phyloP scores from a whole-genome alignment of 2,797 vertebrate genomes.

The Tadarida brasiliensis region DNA sequence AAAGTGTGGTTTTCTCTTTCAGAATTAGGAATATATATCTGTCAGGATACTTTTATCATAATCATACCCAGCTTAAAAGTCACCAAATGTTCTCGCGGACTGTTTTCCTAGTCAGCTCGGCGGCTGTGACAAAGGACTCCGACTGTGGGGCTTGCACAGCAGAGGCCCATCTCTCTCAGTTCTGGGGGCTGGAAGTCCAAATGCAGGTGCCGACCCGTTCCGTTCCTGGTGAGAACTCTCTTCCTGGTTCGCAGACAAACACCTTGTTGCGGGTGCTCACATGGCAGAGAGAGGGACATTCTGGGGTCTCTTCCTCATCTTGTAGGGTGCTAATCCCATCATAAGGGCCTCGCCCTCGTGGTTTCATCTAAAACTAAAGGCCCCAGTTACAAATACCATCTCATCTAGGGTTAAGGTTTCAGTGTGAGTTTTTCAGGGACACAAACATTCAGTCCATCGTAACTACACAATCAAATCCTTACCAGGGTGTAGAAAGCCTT shows the following conservation, averaged over 20 bases:
- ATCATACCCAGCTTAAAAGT: background rate
- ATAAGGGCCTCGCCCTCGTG: fast-evolving
- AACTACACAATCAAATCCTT: background rate
- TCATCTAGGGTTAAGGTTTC: background rate
- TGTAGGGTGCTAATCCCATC: too few relatives aligned
- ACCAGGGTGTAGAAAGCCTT: background rate
- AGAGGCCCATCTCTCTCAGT: background rate
- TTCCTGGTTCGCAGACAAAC: too few relatives aligned
- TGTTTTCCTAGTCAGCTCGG: fast-evolving
- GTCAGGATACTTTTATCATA: background rate
- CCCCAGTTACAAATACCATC: background rate
- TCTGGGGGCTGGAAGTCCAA: too few relatives aligned
- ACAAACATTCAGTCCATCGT: too few relatives aligned
- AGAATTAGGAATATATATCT: background rate
- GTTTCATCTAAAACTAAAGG: background rate
- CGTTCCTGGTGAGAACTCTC: background rate
- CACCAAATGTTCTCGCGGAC: fast-evolving
- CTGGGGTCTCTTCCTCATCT: background rate
- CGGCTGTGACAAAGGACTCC: fast-evolving
- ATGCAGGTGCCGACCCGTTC: too few relatives aligned
- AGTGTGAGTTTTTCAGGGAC: background rate
- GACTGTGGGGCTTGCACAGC: too few relatives aligned
- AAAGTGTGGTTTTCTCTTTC: background rate
- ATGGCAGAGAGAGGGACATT: background rate
- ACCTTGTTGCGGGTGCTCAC: background rate